Conservation (phyloP, 2,888 invertebrate species). For the Schizotus pectinicornis region DNA sequence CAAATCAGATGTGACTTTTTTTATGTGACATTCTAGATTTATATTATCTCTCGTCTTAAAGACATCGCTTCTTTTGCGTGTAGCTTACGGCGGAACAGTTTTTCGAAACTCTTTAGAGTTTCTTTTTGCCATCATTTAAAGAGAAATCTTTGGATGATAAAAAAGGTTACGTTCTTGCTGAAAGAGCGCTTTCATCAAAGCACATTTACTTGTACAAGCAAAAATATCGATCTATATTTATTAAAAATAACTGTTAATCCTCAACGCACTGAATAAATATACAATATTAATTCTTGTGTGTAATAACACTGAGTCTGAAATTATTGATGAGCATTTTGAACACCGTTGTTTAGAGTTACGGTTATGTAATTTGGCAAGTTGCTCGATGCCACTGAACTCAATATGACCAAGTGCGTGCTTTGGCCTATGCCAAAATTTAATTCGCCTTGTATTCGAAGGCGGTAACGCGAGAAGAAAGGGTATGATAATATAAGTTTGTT, state of each 20-base stretch:
- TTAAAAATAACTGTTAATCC: conserved; percentile 4
- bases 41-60: conserved; percentile 1
- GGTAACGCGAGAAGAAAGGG: neutral
- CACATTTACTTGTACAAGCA: too few species aligned
- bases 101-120: neutral
- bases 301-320: too few species aligned
- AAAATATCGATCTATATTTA: neutral
- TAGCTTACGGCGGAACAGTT: conserved; percentile 5
- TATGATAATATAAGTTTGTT: too few species aligned
- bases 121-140: conserved; percentile 5
- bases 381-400: conserved; percentile 9
- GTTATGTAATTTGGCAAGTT: conserved; percentile 6
- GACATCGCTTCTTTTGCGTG: neutral
- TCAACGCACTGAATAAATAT: conserved; percentile 7
- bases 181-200: too few species aligned
- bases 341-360: too few species aligned
- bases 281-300: too few species aligned
- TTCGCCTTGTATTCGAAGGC: neutral
- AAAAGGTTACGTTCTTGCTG: too few species aligned
- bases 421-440: conserved; percentile 10
- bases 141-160: neutral
- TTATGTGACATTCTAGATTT: conserved; percentile 1
- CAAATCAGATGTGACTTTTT: neutral
- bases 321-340: too few species aligned
- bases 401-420: conserved; percentile 1